phyloP scores from a whole-genome alignment of 2,888 invertebrate species.

The Marronus borbonicus region DNA sequence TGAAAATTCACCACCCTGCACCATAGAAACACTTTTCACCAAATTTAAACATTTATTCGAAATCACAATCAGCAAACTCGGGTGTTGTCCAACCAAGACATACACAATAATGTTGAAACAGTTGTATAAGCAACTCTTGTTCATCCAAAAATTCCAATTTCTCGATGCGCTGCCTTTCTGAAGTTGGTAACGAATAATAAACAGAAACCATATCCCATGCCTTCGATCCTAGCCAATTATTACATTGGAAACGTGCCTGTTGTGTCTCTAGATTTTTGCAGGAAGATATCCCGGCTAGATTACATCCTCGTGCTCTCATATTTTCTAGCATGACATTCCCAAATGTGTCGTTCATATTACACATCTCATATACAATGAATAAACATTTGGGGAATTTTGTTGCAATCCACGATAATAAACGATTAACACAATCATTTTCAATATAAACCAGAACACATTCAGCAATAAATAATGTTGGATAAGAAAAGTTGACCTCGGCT shows the following conservation, averaged over 20 bases:
- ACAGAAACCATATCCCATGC: slow-evolving; percentile 95
- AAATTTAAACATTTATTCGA: slow-evolving; percentile 43
- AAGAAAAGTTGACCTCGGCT: slow-evolving; percentile 79
- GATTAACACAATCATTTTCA: slow-evolving; percentile 83
- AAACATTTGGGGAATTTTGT: slow-evolving; percentile 83
- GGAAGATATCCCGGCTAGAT: slow-evolving; percentile 85
- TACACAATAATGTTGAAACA: slow-evolving; percentile 96
- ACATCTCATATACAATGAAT: slow-evolving; percentile 97
- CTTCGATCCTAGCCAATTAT: slow-evolving; percentile 87
- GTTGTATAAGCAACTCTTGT: slow-evolving; percentile 90
- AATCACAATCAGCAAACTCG: slow-evolving; percentile 74
- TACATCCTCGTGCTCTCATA: slow-evolving; percentile 88
- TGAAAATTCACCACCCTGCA: slow-evolving; percentile 1
- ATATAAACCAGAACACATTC: slow-evolving; percentile 99
- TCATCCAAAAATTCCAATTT: slow-evolving; percentile 96
- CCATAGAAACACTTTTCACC: slow-evolving; percentile 35
- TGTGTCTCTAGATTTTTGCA: slow-evolving; percentile 86
- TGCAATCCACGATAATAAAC: slow-evolving; percentile 86
- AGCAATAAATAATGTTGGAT: slow-evolving; percentile 93
- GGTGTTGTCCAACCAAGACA: slow-evolving; percentile 85
- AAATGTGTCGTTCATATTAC: slow-evolving; percentile 96
- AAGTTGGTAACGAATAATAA: slow-evolving; percentile 85
- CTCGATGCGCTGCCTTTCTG: slow-evolving; percentile 90
- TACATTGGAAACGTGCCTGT: slow-evolving; percentile 79
- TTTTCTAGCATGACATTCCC: slow-evolving; percentile 96